Evolutionary conservation across 2,888 invertebrate species (phyloP), one percentile per base, ranked within the genome.

Genomic region (Dorcus hopei): DNA sequence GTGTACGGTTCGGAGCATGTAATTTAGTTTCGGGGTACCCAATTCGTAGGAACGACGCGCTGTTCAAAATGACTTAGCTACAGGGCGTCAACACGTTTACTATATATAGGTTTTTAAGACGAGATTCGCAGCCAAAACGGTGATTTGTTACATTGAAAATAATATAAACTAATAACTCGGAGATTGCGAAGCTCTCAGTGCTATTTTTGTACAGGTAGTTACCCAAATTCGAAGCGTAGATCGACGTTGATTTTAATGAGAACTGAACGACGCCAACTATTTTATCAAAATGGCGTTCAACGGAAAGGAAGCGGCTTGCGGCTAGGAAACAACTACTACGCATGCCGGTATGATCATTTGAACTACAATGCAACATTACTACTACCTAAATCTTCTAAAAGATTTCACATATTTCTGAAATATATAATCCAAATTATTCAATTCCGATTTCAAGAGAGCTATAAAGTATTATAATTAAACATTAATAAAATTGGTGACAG

Each of bases 61-160:
- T 55, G 55, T 55, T 55, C 52, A 75, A 76, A 76, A 75, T 75
- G 73, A 74, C 74, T 74, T 67, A 70, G 66, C 62, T 70, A 64
- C 68, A 69, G 71, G 71, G 73, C 72, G 74, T 74, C 74, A 70
- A 66, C 68, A 65, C 26, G 26, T 33, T 33, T 33, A 33, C 26
- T 33, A 33, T 33, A 33, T 33, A 33, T 62, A 66, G 63, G 62
- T 54, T 65, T 62, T 68, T 69, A 68, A 66, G 73, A 74, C 74
- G 73, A 75, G 73, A 77, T 79, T 77, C 76, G 77, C 77, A 76
- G 77, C 76, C 75, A 77, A 78, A 77, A 74, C 75, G 74, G 72
- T 70, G 72, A 74, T 71, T 71, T 68, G 66, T 66, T 61, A 64
- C 65, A 69, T 63, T 65, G 65, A 70, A 70, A 68, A 70, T 66